Conservation (phyloP, 2,113 vertebrate genomes). For the Syngnathoides biaculeatus region DNA sequence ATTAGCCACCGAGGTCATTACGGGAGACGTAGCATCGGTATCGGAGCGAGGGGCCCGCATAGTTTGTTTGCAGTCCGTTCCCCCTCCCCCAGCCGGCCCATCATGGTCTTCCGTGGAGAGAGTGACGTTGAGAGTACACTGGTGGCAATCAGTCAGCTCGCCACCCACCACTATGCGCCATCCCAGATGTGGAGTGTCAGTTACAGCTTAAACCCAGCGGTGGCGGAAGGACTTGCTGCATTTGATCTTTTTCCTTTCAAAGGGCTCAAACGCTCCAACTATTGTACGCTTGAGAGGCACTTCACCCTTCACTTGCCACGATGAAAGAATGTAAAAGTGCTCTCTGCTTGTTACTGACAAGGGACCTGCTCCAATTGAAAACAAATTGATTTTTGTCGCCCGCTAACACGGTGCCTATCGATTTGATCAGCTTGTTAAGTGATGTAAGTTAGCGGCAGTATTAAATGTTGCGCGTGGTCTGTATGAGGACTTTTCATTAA, state of each 20-base stretch:
- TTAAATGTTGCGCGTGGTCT: slow-evolving; percentile 60
- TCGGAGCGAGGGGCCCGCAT: slow-evolving; percentile 27
- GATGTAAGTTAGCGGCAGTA: slow-evolving; percentile 25
- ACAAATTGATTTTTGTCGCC: slow-evolving; percentile 37
- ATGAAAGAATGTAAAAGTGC: slow-evolving; percentile 45
- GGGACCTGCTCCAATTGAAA: slow-evolving; percentile 36
- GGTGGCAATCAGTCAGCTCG: slow-evolving; percentile 72
- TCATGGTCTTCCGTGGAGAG: slow-evolving; percentile 51
- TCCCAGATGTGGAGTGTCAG: slow-evolving; percentile 60
- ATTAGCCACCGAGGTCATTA: slow-evolving; percentile 55
- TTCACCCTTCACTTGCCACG: slow-evolving; percentile 56
- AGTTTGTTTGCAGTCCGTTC: slow-evolving; percentile 41
- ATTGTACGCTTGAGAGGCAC: slow-evolving; percentile 63
- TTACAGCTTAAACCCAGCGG: slow-evolving; percentile 66
- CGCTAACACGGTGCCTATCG: slow-evolving; percentile 34
- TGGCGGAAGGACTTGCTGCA: slow-evolving; percentile 54
- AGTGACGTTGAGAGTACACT: slow-evolving; percentile 64
- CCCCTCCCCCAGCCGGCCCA: slow-evolving; percentile 32
- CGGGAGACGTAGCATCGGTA: slow-evolving; percentile 20
- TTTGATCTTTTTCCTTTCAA: slow-evolving; percentile 72
- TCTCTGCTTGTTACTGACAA: slow-evolving; percentile 54
- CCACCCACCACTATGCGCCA: slow-evolving; percentile 72
- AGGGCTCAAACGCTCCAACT: slow-evolving; percentile 66
- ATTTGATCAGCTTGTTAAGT: slow-evolving; percentile 43
- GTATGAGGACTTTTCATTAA: slow-evolving; percentile 72